Evolutionary conservation across 2,888 invertebrate genomes (phyloP).

Genomic region (Dendrolimus houi): DNA sequence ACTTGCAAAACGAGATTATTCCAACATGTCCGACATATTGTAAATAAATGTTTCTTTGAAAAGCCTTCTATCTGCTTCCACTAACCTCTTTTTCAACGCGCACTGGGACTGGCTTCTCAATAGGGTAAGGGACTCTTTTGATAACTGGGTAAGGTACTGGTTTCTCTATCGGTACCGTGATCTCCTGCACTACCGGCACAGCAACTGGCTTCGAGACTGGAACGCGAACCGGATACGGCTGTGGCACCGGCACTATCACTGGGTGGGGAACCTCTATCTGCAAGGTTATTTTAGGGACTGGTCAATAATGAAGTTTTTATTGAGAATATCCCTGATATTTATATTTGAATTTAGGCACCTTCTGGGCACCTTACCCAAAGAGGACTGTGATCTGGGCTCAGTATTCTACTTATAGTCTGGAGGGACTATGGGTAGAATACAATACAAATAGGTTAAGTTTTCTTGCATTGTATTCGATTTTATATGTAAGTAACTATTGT

Average conservation of each 20-base stretch:
- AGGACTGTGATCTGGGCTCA: no score
- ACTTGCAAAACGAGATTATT: no score
- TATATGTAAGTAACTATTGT: no score
- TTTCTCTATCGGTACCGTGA: constrained; percentile 76
- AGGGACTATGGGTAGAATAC: no score
- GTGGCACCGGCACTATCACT: constrained; percentile 84
- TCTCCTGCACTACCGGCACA: constrained; percentile 78
- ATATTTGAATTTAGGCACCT: no score
- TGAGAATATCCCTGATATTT: no score
- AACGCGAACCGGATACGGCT: constrained; percentile 85
- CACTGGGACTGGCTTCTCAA: constrained; percentile 84
- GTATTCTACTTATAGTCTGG: no score
- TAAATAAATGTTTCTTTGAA: not conserved
- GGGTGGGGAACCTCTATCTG: constrained; percentile 85
- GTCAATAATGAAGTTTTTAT: constrained; percentile 18
- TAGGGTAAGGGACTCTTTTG: constrained; percentile 82
- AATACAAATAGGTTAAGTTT: no score
- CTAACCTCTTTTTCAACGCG: constrained; percentile 83
- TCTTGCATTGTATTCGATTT: no score
- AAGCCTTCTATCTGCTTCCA: constrained; percentile 58
- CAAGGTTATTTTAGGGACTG: constrained; percentile 47
- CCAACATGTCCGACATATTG: no score
- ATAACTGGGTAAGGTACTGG: constrained; percentile 82
- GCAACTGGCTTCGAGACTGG: constrained; percentile 83
- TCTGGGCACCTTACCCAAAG: no score